These are phyloP conservation scores for Spongilla lacustris DNA, from an alignment of 37 sponge, comb jelly and placozoan species.

Conservation along the genomic window DNA sequence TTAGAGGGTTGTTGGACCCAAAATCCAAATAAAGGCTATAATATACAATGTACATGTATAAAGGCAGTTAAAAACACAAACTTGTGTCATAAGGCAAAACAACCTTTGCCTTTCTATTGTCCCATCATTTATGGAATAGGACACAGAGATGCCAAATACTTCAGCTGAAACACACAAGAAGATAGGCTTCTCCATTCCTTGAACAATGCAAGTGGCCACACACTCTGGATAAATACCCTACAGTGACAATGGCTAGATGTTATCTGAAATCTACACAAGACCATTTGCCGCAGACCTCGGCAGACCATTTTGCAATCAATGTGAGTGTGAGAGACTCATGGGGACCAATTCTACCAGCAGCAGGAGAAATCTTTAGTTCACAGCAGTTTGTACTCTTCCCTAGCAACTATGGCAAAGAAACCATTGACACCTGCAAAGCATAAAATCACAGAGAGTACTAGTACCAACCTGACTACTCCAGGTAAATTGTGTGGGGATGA, in stretches of 20 bases:
- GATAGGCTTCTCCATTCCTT: slow-evolving; percentile 52
- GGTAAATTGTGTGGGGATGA: slow-evolving; percentile 60
- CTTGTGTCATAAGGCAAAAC: too few species aligned
- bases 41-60: background rate
- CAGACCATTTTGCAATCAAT: slow-evolving; percentile 33
- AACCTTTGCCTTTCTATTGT: background rate
- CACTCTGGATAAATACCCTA: slow-evolving; percentile 32
- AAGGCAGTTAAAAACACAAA: too few species aligned
- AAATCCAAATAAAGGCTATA: slow-evolving; percentile 47
- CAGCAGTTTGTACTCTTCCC: slow-evolving; percentile 24
- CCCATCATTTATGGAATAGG: background rate
- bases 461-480: slow-evolving; percentile 71
- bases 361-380: slow-evolving; percentile 18
- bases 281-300: slow-evolving; percentile 20
- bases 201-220: slow-evolving; percentile 34
- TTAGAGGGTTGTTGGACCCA: slow-evolving; percentile 44
- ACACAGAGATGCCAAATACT: slow-evolving; percentile 55
- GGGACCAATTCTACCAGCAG: slow-evolving; percentile 53
- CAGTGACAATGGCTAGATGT: background rate
- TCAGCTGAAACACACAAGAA: slow-evolving; percentile 48
- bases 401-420: background rate
- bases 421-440: background rate
- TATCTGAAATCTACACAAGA: background rate
- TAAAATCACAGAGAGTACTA: background rate
- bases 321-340: slow-evolving; percentile 29